Conservation (phyloP, 2,888 invertebrate species). For the Trilocha varians region DNA sequence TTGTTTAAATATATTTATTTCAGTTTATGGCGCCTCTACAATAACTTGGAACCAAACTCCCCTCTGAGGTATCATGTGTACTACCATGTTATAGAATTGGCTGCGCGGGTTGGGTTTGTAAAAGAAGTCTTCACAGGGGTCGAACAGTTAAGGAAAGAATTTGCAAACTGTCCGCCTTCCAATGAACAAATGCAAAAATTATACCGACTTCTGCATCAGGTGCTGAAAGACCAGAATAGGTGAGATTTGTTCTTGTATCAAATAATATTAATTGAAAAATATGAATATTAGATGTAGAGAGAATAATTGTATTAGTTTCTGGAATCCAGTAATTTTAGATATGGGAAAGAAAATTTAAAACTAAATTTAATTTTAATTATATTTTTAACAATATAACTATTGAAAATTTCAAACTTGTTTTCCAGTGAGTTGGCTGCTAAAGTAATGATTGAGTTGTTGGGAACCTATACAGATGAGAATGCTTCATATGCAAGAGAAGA, state of each 20-base stretch:
- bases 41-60: constrained; percentile 88
- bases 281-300: neutral
- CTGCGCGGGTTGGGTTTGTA: constrained; percentile 89
- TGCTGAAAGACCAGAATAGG: constrained; percentile 89
- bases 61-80: constrained; percentile 93
- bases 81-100: constrained; percentile 91
- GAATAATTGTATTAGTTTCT: no score
- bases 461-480: constrained; percentile 97
- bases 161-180: constrained; percentile 84
- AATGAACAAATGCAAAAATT: constrained; percentile 94
- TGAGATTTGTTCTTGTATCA: constrained; percentile 32
- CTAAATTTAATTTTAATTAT: neutral
- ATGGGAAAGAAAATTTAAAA: no score
- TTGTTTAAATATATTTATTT: constrained; percentile 33
- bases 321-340: no score
- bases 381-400: neutral
- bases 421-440: constrained; percentile 91
- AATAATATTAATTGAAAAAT: neutral
- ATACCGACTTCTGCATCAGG: constrained; percentile 90
- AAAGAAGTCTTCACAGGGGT: constrained; percentile 88
- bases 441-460: constrained; percentile 96
- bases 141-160: constrained; percentile 86
- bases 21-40: constrained; percentile 92
- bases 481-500: constrained; percentile 97
- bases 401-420: constrained; percentile 13